Evolutionary conservation across 2,888 invertebrate species (phyloP).

Genomic region (Philopedon plagiatum): DNA sequence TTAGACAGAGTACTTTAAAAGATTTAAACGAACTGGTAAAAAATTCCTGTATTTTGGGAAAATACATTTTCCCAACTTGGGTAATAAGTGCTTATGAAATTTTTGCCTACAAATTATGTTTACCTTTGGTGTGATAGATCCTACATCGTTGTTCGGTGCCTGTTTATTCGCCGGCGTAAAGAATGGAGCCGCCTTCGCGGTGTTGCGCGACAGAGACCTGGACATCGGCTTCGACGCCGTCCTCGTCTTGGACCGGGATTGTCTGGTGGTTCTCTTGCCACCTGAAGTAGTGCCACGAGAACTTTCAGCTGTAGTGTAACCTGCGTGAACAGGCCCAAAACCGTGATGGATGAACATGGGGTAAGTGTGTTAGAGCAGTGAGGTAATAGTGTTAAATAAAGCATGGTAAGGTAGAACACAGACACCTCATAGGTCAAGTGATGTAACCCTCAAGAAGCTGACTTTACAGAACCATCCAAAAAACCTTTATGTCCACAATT

Average conservation of each 20-base stretch:
- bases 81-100: too few species aligned
- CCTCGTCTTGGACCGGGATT: constrained; percentile 13
- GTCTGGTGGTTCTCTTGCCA: constrained; percentile 2
- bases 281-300: constrained; percentile 32
- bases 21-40: too few species aligned
- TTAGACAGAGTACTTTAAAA: too few species aligned
- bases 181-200: background rate
- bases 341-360: constrained; percentile 43
- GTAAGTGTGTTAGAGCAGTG: constrained; percentile 24
- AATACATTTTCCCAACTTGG: too few species aligned
- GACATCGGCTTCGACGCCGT: background rate
- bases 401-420: too few species aligned
- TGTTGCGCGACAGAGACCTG: background rate
- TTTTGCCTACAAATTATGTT: too few species aligned
- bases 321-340: constrained; percentile 54
- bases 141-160: constrained; percentile 23
- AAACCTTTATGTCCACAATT: too few species aligned
- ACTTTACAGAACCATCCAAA: too few species aligned
- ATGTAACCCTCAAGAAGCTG: too few species aligned
- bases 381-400: background rate
- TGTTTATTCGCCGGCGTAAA: background rate
- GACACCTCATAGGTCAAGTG: too few species aligned
- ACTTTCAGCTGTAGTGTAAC: constrained; percentile 63
- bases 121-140: constrained; percentile 64
- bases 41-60: too few species aligned